phyloP scores from a whole-genome alignment of 2,797 vertebrate species.

The Thalassophryne amazonica region DNA sequence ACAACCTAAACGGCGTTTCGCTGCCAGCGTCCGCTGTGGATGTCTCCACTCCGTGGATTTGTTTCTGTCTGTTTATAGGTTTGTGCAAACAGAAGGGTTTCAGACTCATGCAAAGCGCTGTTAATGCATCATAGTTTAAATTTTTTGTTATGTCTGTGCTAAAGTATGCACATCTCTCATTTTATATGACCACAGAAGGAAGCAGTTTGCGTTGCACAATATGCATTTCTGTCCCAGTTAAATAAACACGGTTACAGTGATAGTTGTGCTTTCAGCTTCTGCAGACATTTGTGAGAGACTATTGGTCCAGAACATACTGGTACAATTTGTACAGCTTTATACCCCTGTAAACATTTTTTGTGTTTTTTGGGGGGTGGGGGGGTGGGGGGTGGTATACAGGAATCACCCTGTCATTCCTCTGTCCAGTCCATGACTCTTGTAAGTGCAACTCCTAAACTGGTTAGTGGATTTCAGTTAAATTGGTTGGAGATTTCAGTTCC shows the following conservation, averaged over 20 bases:
- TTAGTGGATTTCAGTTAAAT: no score
- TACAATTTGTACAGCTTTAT: no score
- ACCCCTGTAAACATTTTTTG: no score
- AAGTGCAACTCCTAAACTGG: no score
- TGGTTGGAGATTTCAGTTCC: no score
- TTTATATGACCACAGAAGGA: neutral
- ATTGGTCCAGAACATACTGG: no score
- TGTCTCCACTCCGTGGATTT: neutral
- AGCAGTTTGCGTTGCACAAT: neutral
- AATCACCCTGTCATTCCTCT: no score
- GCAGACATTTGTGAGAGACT: no score
- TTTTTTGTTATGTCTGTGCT: neutral
- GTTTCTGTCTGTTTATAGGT: constrained; percentile 5
- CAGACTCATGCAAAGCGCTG: neutral
- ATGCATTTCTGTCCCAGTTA: neutral
- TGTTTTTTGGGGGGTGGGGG: no score
- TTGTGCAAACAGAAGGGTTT: constrained; percentile 6
- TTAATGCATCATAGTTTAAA: constrained; percentile 3
- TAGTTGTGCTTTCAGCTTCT: neutral
- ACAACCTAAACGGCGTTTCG: constrained; percentile 12
- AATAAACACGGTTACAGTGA: neutral
- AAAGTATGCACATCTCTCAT: neutral
- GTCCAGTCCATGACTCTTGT: no score
- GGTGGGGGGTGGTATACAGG: no score
- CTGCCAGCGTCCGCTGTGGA: neutral